Evolutionary conservation across 2,888 invertebrate genomes (phyloP), one percentile per base, ranked within the genome.

Genomic region (Orthosia incerta): DNA sequence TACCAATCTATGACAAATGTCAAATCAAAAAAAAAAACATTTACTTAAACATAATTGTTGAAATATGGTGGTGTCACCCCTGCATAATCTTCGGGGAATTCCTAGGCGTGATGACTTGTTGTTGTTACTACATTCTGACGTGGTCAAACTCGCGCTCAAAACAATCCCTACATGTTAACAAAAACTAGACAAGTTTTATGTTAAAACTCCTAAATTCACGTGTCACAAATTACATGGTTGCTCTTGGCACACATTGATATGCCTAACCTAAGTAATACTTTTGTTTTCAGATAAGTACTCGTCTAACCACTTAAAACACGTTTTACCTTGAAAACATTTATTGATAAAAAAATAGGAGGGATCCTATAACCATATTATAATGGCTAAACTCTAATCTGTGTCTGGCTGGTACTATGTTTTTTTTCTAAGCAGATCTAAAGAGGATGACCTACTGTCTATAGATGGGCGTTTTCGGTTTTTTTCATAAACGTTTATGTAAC

Each of bases 131-230:
- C 26, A 39, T 12, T 39, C 39, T 39, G 3, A n/a, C 23, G 55
- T 26, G 11, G 60, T 20, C 13, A 12, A 51, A 26, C 15, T 46
- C 11, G 9, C 55, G 13, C 18, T 4, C 3, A 46, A 12, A 66
- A 31, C 26, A 26, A 15, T 56, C 12, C 18, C 15, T 3, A 31
- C 7, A 60, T 71, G 13, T 39, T n/a, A 1, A 3, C n/a, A 63
- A 71, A 79, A 79, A 62, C n/a, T 26, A 53, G 20, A 57, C 48
- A 50, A 39, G 50, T 64, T 31, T 71, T 23, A 26, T 71, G 31
- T 50, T 55, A 13, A 63, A 76, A 53, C 39, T 50, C 3, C 18
- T 11, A 23, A 45, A 72, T 48, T 62, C 51, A 80, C 51, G 61
- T 62, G 48, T 53, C 9, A 23, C 23, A 23, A 31, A 66, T 63